Evolutionary conservation across 92 coral and sea anemone species (phyloP).

Genomic region (Scolanthus callimorphus): DNA sequence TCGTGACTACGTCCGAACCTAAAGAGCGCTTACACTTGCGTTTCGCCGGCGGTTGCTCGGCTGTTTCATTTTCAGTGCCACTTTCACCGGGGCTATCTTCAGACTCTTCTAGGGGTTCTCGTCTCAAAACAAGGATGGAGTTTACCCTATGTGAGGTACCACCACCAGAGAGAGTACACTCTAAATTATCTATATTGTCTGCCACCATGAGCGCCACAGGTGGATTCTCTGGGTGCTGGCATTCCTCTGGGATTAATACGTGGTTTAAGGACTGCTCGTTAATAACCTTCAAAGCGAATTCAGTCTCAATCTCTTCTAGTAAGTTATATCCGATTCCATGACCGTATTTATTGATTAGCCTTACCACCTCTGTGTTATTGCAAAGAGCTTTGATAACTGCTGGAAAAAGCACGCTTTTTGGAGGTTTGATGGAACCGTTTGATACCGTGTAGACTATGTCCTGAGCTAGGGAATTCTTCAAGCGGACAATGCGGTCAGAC

Average conservation of each 20-base stretch:
- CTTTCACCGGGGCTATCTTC: constrained; percentile 9
- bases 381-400: constrained; percentile 54
- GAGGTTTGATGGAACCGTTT: constrained; percentile 46
- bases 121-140: constrained; percentile 32
- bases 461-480: constrained; percentile 46
- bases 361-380: constrained; percentile 60
- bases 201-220: constrained; percentile 42
- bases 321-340: constrained; percentile 52
- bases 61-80: not conserved
- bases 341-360: constrained; percentile 50
- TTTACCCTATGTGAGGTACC: constrained; percentile 67
- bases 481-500: constrained; percentile 30
- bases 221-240: constrained; percentile 6
- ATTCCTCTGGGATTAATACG: constrained; percentile 40
- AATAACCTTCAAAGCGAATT: constrained; percentile 30
- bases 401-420: constrained; percentile 49
- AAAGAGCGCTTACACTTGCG: constrained; percentile 54
- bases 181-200: constrained; percentile 50
- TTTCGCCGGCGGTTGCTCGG: constrained; percentile 27
- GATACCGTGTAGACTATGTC: constrained; percentile 41
- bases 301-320: constrained; percentile 43
- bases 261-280: constrained; percentile 28
- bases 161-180: constrained; percentile 54
- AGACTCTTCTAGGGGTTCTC: no score
- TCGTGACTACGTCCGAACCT: constrained; percentile 35